Evolutionary conservation across 2,888 invertebrate species (phyloP), one percentile per base, ranked within the genome.

Genomic region (Cistogaster globosa): DNA sequence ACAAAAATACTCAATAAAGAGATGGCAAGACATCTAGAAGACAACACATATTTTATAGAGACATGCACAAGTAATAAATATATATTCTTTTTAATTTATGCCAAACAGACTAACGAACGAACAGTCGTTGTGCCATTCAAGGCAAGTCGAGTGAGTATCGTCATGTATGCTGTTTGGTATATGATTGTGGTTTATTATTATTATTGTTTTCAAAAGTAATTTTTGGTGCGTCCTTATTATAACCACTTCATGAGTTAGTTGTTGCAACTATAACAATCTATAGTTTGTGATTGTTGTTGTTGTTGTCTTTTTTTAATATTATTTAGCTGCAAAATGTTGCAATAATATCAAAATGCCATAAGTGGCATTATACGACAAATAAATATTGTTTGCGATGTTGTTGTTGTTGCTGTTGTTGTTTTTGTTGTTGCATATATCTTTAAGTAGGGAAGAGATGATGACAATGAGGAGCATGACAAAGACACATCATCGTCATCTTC

Each of bases 211-310:
- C 12, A 42, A 42, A 57, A 72, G 81, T 79, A 63, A 77, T 69
- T 83, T 78, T 79, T 79, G 63, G 74, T 85, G 78, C 78, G 82
- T 85, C 82, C 85, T 82, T 82, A 78, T 82, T 79, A 74, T 80
- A 86, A 83, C 86, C 83, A 86, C 80, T 79, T 76, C 63, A 80
- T 69, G 72, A 80, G 51, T 76, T 76, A 71, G 68, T 81, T 83
- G 75, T 62, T 77, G 72, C 71, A 89, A 88, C 87, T 88, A 79
- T 84, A 88, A 72, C 84, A 86, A 63, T 60, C 60, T 57, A 58
- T 77, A 79, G 18, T 57, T 55, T 65, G 53, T 77, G 26, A 60
- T 38, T 69, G 71, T 76, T 76, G 75, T 48, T 62, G 22, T 45
- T 72, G 78, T n/a, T 72, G 67, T 63, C 63, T 38, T 11, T 79